Conservation (phyloP, 2,113 vertebrate species). For the Stercorarius parasiticus region DNA sequence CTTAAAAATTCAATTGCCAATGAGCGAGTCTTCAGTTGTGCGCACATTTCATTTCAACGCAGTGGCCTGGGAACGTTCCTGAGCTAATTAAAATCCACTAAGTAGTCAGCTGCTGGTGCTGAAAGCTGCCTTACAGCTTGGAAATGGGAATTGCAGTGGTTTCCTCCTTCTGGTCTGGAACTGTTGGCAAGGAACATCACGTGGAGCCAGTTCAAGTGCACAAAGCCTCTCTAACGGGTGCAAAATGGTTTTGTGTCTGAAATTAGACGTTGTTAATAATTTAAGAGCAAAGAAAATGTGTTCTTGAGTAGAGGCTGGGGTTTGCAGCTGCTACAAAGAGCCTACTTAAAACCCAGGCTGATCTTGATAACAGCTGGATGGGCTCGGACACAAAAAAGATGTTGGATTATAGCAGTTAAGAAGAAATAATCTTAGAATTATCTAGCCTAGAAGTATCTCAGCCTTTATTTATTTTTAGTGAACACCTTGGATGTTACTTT, state of each 20-base stretch:
- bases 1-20: not conserved
- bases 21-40: not conserved
- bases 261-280: not conserved
- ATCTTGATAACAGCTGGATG: not conserved
- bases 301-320: not conserved
- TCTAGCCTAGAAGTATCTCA: not conserved
- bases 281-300: not conserved
- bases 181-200: not conserved
- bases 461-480: not conserved
- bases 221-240: not conserved
- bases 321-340: not conserved
- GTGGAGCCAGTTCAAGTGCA: not conserved
- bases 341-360: not conserved
- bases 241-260: not conserved
- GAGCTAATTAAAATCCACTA: not conserved
- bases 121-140: not conserved
- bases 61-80: not conserved
- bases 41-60: not conserved
- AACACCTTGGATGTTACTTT: not conserved
- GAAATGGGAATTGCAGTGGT: not conserved
- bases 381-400: not conserved
- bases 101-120: slow-evolving; percentile 10
- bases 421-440: not conserved
- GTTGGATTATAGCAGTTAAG: not conserved
- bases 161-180: not conserved